Conservation (phyloP, 2,113 vertebrate genomes). For the Ptychochromis oligacanthus region DNA sequence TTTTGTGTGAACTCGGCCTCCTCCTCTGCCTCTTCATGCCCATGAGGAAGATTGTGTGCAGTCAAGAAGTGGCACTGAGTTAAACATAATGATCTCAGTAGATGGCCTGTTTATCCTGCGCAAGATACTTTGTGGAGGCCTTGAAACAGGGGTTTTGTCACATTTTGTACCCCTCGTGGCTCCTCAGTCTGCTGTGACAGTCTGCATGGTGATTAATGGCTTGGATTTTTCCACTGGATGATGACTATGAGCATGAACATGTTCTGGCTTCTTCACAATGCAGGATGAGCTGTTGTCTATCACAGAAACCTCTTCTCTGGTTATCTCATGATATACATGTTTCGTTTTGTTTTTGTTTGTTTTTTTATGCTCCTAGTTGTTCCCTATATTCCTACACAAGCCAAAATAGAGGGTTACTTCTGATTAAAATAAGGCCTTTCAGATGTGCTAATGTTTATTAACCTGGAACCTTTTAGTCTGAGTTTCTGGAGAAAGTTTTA, state of each 20-base stretch:
- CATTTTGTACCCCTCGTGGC: constrained; percentile 5
- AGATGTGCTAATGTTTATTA: not conserved
- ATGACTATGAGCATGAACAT: constrained; percentile 54
- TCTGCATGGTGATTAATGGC: constrained; percentile 50
- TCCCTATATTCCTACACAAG: not conserved
- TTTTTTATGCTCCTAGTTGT: not conserved
- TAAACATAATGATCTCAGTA: not conserved
- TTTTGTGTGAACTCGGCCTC: constrained; percentile 9
- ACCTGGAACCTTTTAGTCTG: not conserved
- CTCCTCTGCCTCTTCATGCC: constrained; percentile 4
- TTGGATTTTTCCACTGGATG: constrained; percentile 57
- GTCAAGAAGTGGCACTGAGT: constrained; percentile 4
- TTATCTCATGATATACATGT: not conserved
- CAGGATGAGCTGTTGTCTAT: constrained; percentile 42
- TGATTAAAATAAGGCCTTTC: not conserved
- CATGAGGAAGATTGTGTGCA: constrained; percentile 13
- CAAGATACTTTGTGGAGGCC: not conserved
- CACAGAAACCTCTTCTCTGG: constrained; percentile 2
- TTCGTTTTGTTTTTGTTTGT: not conserved
- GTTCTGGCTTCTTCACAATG: constrained; percentile 47
- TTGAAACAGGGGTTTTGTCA: constrained; percentile 32
- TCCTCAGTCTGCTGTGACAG: not conserved
- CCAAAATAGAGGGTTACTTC: not conserved
- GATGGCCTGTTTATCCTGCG: not conserved
- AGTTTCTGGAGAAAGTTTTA: not conserved